Base-by-base conservation (phyloP, 1,140 invertebrate species). In the Micrasema longulum region DNA sequence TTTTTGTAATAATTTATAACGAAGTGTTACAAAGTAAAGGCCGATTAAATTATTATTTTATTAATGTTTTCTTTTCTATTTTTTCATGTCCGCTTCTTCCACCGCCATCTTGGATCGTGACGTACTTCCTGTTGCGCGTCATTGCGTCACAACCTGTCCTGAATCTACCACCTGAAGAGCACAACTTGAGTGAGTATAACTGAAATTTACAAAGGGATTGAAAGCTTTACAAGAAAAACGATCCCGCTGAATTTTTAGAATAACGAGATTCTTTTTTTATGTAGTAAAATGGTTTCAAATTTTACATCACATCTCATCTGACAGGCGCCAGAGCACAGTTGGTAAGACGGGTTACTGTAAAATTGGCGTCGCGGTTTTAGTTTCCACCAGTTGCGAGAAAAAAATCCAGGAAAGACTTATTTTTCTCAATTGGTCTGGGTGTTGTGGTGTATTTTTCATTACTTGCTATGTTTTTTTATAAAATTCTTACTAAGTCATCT, bases 101-200 rank as follows among this genome's bases (percentile, higher is more conserved):
- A n/a, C 53, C 31, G 53, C 53, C 53, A 57, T 35, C 53, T 57
- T 16, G n/a, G 36, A 45, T 14, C 16, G 12, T 60, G 10, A 43
- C 57, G 9, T 20, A 43, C 57, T 62, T 62, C 57, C 57, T 62
- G 57, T 62, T 45, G 38, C 57, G 5, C 22, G 22, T 26, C 14
- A 11, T 55, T 11, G 14, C 52, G 38, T 43, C n/a, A 62, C 36
- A 20, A n/a, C 35, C 57, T 22, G 36, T 43, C 35, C 16, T 16
- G 12, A 2, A 20, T 22, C 36, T n/a, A 55, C 36, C 66, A 57
- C 23, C 36, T 53, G 63, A 48, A 74, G 73, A 74, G 73, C 73
- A 57, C 73, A 74, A 74, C 73, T 74, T 47, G 73, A 74, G 73
- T 74, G 43, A 74, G 73, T 74, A 74, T 22, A 45, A 31, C 6